Evolutionary conservation across 2,888 invertebrate species (phyloP).

Genomic region (Eustalomyia histrio): DNA sequence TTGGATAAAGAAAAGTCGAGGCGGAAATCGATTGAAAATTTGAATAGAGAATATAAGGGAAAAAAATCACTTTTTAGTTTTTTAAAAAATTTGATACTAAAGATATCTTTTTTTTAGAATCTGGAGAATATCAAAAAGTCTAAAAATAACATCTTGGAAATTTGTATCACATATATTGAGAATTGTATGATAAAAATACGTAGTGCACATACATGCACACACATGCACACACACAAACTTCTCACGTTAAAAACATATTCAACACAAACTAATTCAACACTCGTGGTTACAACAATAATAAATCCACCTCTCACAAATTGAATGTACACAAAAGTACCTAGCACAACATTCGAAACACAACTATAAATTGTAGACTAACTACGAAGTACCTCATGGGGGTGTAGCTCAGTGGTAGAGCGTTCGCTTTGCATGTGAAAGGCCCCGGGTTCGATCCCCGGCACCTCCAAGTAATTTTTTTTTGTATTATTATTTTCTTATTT

Average conservation of each 20-base stretch:
- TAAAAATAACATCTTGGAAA: too few relatives aligned
- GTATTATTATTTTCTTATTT: slow-evolving; percentile 12
- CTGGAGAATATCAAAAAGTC: too few relatives aligned
- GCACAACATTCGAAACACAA: not conserved
- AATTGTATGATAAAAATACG: too few relatives aligned
- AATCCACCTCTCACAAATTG: not conserved
- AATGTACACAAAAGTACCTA: not conserved
- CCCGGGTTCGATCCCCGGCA: slow-evolving; percentile 99
- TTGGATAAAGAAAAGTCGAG: too few relatives aligned
- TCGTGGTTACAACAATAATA: not conserved
- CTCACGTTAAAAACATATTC: not conserved
- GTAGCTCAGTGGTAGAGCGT: slow-evolving; percentile 99
- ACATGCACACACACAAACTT: too few relatives aligned
- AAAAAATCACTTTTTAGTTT: too few relatives aligned
- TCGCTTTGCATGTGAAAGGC: slow-evolving; percentile 99
- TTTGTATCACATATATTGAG: too few relatives aligned
- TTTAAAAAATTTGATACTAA: too few relatives aligned
- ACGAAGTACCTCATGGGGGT: slow-evolving; percentile 81
- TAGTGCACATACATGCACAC: too few relatives aligned
- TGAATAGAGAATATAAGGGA: too few relatives aligned
- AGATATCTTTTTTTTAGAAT: too few relatives aligned
- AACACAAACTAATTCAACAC: not conserved
- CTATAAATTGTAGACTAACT: not conserved
- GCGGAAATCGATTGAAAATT: too few relatives aligned
- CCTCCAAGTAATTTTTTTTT: slow-evolving; percentile 83